These are phyloP conservation scores for Telmatochromis brichardi DNA, from an alignment of 2,113 vertebrate species.

Conservation along the genomic window DNA sequence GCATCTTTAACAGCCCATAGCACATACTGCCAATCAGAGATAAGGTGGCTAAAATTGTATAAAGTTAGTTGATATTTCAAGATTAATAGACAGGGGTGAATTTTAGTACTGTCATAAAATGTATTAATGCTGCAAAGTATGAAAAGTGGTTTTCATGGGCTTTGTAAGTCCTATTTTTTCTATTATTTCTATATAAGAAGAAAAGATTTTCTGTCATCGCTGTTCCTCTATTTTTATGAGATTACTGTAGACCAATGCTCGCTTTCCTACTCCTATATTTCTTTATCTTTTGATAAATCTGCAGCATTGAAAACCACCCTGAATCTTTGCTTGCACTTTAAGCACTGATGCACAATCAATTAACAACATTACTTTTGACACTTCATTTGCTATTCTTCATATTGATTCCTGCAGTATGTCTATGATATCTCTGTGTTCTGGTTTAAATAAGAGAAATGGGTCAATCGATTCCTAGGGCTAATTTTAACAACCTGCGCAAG, in stretches of 20 bases:
- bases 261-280: background rate
- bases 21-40: background rate
- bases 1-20: fast-evolving
- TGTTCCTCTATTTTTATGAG: background rate
- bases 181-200: background rate
- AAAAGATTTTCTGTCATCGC: background rate
- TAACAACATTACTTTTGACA: background rate
- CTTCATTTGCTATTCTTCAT: background rate
- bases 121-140: background rate
- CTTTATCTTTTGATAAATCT: background rate
- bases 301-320: background rate
- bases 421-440: background rate
- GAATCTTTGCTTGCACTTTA: background rate
- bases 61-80: background rate
- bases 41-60: background rate
- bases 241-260: background rate
- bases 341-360: background rate
- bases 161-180: background rate
- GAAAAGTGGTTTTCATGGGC: background rate
- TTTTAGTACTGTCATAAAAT: fast-evolving
- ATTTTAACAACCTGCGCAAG: background rate
- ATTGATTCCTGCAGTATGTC: background rate
- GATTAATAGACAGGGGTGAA: background rate
- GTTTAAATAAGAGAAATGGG: background rate
- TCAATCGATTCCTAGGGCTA: background rate